Conservation (phyloP, 2,113 vertebrate genomes). For the Datnioides undecimradiatus region DNA sequence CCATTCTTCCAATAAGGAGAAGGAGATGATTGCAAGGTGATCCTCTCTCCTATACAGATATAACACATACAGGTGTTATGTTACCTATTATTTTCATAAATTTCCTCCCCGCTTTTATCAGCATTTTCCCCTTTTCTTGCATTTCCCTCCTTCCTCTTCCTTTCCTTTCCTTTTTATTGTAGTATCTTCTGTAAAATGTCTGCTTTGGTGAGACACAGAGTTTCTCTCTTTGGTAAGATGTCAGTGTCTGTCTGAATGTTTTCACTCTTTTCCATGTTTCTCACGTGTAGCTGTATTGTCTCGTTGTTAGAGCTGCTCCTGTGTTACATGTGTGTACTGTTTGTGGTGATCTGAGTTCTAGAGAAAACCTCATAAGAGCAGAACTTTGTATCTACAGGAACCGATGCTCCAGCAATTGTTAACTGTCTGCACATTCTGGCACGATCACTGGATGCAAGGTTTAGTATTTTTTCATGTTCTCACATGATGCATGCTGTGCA, state of each 20-base stretch:
- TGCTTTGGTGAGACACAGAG: constrained; percentile 93
- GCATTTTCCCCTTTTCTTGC: constrained; percentile 8
- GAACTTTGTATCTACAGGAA: constrained; percentile 82
- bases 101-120: neutral
- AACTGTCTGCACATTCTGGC: constrained; percentile 96
- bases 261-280: constrained; percentile 26
- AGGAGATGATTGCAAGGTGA: constrained; percentile 96
- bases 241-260: constrained; percentile 23
- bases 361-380: neutral
- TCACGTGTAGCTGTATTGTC: neutral
- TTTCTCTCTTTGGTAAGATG: constrained; percentile 94
- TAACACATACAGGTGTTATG: neutral
- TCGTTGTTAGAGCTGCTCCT: neutral
- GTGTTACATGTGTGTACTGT: neutral
- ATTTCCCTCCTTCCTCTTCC: constrained; percentile 9
- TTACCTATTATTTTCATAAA: neutral
- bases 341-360: neutral
- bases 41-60: neutral
- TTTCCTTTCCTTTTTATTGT: constrained; percentile 33
- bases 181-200: constrained; percentile 98
- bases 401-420: constrained; percentile 90
- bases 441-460: constrained; percentile 94
- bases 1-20: constrained; percentile 95
- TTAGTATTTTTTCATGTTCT: neutral
- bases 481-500: neutral